Conservation (phyloP, 2,797 vertebrate species). For the Ambastaia sidthimunki region DNA sequence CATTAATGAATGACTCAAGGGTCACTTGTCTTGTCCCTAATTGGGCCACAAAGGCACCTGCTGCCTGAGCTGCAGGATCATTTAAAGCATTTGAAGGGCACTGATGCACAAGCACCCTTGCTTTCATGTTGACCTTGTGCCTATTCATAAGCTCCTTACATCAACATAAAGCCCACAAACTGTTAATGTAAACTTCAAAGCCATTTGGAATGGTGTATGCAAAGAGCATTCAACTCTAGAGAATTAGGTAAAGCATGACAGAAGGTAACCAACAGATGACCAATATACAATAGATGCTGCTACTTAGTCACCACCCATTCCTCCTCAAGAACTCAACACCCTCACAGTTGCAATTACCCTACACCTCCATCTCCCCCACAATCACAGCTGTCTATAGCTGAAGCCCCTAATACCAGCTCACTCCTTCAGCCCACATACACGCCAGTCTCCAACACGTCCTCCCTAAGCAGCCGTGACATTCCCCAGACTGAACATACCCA, state of each 20-base stretch:
- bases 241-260: neutral
- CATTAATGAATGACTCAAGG: slow-evolving; percentile 28
- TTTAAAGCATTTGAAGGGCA: slow-evolving; percentile 41
- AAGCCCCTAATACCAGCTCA: neutral
- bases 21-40: slow-evolving; percentile 16
- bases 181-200: slow-evolving; percentile 3
- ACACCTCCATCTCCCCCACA: neutral
- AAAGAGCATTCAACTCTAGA: neutral
- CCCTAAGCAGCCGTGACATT: neutral
- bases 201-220: neutral
- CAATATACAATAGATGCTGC: neutral
- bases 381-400: neutral
- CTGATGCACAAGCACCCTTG: slow-evolving; percentile 31
- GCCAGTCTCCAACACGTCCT: neutral
- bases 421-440: neutral
- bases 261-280: neutral
- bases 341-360: slow-evolving; percentile 17
- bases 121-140: slow-evolving; percentile 50
- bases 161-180: neutral
- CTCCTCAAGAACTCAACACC: neutral
- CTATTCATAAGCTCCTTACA: slow-evolving; percentile 44
- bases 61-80: slow-evolving; percentile 23
- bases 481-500: neutral
- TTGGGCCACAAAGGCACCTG: slow-evolving; percentile 28
- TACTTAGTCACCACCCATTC: neutral